phyloP scores from a whole-genome alignment of 2,888 invertebrate species.

The Craniophora ligustri region DNA sequence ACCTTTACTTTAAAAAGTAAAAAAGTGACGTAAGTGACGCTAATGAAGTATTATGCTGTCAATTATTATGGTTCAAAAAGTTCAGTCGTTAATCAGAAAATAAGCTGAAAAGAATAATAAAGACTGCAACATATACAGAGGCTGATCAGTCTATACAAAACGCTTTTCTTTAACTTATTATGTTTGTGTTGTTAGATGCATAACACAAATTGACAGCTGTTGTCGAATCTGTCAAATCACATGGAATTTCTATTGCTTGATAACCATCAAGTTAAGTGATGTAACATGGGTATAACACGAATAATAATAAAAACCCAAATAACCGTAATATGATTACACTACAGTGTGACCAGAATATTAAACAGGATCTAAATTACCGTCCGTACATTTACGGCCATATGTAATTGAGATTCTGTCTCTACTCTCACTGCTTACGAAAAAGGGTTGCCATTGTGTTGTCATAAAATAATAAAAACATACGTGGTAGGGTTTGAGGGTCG shows the following conservation, averaged over 20 bases:
- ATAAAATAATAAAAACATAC: no score
- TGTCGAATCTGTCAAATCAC: no score
- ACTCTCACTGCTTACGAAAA: neutral
- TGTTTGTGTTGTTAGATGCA: constrained; percentile 5
- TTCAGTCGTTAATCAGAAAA: constrained; percentile 1
- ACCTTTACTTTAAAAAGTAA: neutral
- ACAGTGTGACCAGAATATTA: neutral
- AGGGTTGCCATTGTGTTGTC: no score
- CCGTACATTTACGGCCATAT: no score
- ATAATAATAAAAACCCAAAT: neutral
- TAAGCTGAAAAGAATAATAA: constrained; percentile 23
- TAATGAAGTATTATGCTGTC: neutral
- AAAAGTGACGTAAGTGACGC: neutral
- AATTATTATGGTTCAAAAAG: neutral
- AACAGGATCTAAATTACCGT: neutral
- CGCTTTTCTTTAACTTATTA: constrained; percentile 1
- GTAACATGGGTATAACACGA: neutral
- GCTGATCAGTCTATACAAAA: constrained; percentile 14
- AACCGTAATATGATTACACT: constrained; percentile 3
- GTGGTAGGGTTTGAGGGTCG: no score
- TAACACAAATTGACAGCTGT: no score
- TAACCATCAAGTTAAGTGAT: no score
- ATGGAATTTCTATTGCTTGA: no score
- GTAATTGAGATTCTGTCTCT: no score
- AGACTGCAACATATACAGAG: constrained; percentile 20